A percentile compares a stretch with the other conserved stretches of the same genome.
Conservation (phyloP, 2,797 vertebrate genomes). For the Siniperca obscura region DNA sequence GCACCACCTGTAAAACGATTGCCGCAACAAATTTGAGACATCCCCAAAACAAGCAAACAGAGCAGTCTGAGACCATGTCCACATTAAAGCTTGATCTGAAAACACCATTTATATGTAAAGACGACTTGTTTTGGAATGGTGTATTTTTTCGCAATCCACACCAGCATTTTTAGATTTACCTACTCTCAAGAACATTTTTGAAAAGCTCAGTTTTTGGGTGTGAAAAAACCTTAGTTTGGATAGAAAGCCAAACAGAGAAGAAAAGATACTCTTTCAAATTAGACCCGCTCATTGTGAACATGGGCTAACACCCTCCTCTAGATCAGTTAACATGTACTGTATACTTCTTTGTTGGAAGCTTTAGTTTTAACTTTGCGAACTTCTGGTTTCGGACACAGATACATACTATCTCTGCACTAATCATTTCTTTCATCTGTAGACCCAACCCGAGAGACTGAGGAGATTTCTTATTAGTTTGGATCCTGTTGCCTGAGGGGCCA, state of each 20-base stretch:
- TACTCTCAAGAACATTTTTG: not conserved
- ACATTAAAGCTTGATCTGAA: slow-evolving; percentile 4
- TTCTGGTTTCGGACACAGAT: slow-evolving; percentile 74
- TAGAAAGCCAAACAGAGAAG: not conserved
- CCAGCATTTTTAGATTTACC: not conserved
- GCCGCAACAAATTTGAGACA: not conserved
- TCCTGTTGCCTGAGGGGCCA: slow-evolving; percentile 81
- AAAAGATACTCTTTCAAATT: slow-evolving; percentile 14
- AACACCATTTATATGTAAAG: not conserved
- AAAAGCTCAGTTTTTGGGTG: not conserved
- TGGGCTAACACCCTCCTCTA: slow-evolving; percentile 22
- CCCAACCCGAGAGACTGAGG: slow-evolving; percentile 78
- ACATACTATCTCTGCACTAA: slow-evolving; percentile 73
- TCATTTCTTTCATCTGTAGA: slow-evolving; percentile 79
- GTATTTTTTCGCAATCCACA: not conserved
- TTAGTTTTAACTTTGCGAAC: slow-evolving; percentile 63
- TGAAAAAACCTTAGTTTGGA: not conserved
- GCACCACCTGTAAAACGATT: slow-evolving; percentile 4
- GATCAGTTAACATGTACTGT: slow-evolving; percentile 34
- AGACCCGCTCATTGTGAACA: not conserved
- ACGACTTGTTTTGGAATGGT: not conserved
- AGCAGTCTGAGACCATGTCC: slow-evolving; percentile 15
- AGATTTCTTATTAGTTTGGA: slow-evolving; percentile 86
- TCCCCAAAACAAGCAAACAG: slow-evolving; percentile 12
- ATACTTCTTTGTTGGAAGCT: slow-evolving; percentile 37